These are phyloP conservation scores for Etheostoma nigrum DNA, from an alignment of 2,797 vertebrate species.

Conservation along the genomic window DNA sequence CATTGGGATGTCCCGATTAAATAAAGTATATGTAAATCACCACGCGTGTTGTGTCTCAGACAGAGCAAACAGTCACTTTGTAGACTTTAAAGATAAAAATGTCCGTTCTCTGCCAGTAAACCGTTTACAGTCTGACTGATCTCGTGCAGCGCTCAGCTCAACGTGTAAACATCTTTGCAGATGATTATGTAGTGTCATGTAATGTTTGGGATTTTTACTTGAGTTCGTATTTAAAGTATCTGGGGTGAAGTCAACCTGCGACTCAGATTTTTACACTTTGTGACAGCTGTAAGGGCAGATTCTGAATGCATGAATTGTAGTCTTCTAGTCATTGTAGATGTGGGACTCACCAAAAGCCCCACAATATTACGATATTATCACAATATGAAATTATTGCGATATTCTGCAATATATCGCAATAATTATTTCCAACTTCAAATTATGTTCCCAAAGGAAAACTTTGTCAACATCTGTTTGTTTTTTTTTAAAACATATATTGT, in stretches of 20 bases:
- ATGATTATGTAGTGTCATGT: background rate
- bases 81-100: background rate
- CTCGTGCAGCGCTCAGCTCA: background rate
- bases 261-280: background rate
- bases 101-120: conserved; percentile 3
- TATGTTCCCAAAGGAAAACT: too few species aligned
- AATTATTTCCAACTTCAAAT: too few species aligned
- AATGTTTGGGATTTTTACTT: conserved; percentile 7
- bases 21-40: background rate
- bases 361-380: too few species aligned
- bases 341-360: too few species aligned
- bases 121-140: conserved; percentile 12
- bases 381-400: too few species aligned
- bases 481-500: too few species aligned
- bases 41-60: conserved; percentile 13
- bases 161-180: background rate
- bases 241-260: background rate
- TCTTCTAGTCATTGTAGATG: too few species aligned
- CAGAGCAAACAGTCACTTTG: background rate
- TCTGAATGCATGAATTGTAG: background rate
- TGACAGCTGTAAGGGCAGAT: background rate
- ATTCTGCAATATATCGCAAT: too few species aligned
- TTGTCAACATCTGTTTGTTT: too few species aligned
- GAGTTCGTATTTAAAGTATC: background rate
- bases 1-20: too few species aligned